Evolutionary conservation across 1,140 invertebrate genomes (phyloP).

Genomic region (Eriocheir sinensis): DNA sequence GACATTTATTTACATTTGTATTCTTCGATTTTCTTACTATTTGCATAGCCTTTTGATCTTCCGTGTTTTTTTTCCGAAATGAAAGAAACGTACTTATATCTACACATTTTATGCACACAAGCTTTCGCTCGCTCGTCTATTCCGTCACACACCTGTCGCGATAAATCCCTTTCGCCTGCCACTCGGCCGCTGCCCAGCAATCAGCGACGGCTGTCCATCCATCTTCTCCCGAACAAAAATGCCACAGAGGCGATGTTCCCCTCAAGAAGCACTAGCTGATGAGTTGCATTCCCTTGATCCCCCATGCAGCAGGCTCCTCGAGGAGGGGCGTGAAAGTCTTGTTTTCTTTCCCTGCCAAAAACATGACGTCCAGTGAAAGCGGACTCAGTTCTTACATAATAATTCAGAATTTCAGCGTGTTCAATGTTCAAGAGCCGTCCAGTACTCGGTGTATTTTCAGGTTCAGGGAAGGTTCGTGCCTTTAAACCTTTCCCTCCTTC

Average conservation of each 20-base stretch:
- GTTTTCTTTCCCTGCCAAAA: neutral
- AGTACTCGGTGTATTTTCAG: neutral
- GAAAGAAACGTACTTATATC: too few species aligned
- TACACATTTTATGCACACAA: neutral
- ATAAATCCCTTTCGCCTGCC: neutral
- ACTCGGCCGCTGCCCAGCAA: neutral
- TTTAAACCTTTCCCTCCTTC: neutral
- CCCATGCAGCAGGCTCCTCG: neutral
- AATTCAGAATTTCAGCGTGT: too few species aligned
- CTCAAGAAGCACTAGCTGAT: neutral
- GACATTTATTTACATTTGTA: neutral
- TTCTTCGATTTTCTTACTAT: neutral
- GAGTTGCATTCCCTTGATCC: neutral
- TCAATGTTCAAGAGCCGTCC: neutral
- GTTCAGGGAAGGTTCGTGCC: neutral
- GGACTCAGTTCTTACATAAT: neutral
- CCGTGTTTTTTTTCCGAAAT: too few species aligned
- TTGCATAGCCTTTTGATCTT: too few species aligned
- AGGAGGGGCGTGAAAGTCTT: neutral
- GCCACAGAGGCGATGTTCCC: neutral
- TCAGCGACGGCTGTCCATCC: neutral
- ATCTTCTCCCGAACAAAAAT: neutral
- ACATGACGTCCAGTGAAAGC: neutral
- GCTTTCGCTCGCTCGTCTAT: neutral
- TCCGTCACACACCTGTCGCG: neutral